Base-by-base conservation (phyloP, 2,888 invertebrate genomes). In the Melangyna quadrimaculata region DNA sequence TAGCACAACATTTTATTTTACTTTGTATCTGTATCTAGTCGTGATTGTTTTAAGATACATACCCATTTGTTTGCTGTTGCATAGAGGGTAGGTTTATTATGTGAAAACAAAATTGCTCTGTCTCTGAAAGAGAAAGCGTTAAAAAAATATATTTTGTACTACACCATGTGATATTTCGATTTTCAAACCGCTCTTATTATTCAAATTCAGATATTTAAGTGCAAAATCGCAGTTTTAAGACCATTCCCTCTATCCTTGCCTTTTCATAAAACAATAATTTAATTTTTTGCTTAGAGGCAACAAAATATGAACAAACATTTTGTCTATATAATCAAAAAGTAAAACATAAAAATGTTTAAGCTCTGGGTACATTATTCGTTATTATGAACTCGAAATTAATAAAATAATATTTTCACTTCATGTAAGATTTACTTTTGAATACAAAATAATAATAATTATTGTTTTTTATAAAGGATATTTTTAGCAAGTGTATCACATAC, bases 11-110 rank as follows among this genome's bases (percentile, higher is more conserved):
- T 32, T 29, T 27, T n/a, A 63, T 29, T 19, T 12, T 43, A n/a
- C 17, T 45, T 45, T 45, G 29, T 22, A 10, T 43, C 27, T 63
- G 40, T 24, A 45, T 65, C 65, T 65, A 65, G 65, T 65, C 65
- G 63, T 4, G 27, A 29, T 45, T 17, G 3, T 65, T 65, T 65
- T 19, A 32, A 35, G 24, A 51, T 27, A 55, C 29, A 55, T 55
- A 29, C 17, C 4, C 19, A 17, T 43, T 45, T 51, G 12, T 22
- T 45, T 48, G 22, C 2, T 48, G 8, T 48, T 17, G 19, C 5
- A 22, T 17, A 12, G 12, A 48, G 48, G 48, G 22, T 22, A 48
- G 5, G 1, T 51, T 22, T 22, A 12, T 14, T 12, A 12, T 48
- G 1, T 19, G 5, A 12, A 51, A 51, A 51, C 27, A n/a, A n/a